phyloP scores from a whole-genome alignment of 2,113 vertebrate species.

The Atherinomorus stipes region DNA sequence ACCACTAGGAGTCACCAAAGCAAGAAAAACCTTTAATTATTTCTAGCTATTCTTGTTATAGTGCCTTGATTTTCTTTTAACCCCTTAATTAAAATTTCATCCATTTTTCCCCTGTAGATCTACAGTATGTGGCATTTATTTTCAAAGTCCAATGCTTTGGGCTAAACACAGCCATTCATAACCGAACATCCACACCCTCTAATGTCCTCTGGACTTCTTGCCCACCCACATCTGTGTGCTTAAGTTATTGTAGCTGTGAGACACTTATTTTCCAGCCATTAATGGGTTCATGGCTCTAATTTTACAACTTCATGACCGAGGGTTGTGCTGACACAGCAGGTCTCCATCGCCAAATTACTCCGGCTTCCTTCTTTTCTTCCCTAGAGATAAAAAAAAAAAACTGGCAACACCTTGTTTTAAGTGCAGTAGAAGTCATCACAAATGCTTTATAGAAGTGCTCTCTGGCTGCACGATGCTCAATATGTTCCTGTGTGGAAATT shows the following conservation, averaged over 20 bases:
- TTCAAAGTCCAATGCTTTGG: not conserved
- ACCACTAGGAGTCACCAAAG: constrained; percentile 16
- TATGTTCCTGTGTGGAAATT: constrained; percentile 24
- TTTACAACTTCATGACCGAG: constrained; percentile 24
- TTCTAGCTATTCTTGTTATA: no score
- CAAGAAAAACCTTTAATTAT: not conserved
- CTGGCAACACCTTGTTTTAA: constrained; percentile 39
- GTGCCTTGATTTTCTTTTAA: no score
- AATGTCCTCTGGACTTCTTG: not conserved
- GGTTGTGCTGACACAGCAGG: constrained; percentile 46
- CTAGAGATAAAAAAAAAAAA: not conserved
- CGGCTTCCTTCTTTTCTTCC: constrained; percentile 9
- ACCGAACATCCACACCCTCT: not conserved
- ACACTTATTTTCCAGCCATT: constrained; percentile 43
- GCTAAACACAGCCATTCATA: not conserved
- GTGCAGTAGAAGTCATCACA: constrained; percentile 24
- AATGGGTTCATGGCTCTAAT: constrained; percentile 35
- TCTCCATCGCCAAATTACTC: constrained; percentile 11
- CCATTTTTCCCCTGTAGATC: no score
- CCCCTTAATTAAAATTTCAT: no score
- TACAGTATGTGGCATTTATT: no score
- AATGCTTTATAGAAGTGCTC: constrained; percentile 10
- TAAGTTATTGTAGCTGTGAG: constrained; percentile 8
- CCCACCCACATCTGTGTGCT: constrained; percentile 9
- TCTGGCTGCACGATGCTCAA: constrained; percentile 2